Conservation (phyloP, 2,888 invertebrate genomes). For the Drosophila longiperda region DNA sequence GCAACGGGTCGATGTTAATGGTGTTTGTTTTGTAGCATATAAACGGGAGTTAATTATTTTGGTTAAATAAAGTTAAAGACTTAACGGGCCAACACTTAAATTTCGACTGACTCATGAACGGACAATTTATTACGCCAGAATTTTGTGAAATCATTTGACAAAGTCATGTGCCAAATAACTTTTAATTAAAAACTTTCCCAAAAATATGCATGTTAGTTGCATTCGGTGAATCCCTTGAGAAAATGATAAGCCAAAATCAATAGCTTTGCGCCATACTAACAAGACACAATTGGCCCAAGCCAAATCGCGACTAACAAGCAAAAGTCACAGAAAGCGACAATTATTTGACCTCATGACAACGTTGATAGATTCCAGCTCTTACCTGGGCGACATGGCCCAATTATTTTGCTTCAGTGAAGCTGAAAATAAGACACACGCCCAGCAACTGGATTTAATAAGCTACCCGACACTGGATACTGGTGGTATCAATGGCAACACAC, state of each 20-base stretch:
- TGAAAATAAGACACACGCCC: slow-evolving; percentile 62
- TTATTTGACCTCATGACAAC: slow-evolving; percentile 30
- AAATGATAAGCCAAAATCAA: slow-evolving; percentile 41
- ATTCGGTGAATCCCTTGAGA: slow-evolving; percentile 20
- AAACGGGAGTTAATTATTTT: slow-evolving; percentile 45
- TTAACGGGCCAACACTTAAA: slow-evolving; percentile 20
- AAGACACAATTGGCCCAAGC: slow-evolving; percentile 31
- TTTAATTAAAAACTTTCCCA: slow-evolving; percentile 58
- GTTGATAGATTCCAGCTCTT: slow-evolving; percentile 7
- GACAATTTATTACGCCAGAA: slow-evolving; percentile 25
- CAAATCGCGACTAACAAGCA: slow-evolving; percentile 26
- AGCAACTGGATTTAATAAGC: slow-evolving; percentile 66
- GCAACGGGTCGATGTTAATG: slow-evolving; percentile 29
- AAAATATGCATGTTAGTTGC: slow-evolving; percentile 10
- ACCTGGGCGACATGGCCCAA: slow-evolving; percentile 64
- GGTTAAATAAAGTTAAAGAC: slow-evolving; percentile 9
- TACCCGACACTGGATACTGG: slow-evolving; percentile 37
- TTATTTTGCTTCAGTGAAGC: slow-evolving; percentile 76
- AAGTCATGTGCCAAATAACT: slow-evolving; percentile 42
- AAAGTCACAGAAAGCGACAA: slow-evolving; percentile 20
- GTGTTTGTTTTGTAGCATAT: slow-evolving; percentile 15
- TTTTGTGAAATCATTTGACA: slow-evolving; percentile 28
- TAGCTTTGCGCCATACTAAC: slow-evolving; percentile 35
- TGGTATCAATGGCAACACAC: slow-evolving; percentile 32
- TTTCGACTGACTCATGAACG: slow-evolving; percentile 42